Evolutionary conservation across 2,113 vertebrate species (phyloP).

Genomic region (Gadus chalcogrammus): DNA sequence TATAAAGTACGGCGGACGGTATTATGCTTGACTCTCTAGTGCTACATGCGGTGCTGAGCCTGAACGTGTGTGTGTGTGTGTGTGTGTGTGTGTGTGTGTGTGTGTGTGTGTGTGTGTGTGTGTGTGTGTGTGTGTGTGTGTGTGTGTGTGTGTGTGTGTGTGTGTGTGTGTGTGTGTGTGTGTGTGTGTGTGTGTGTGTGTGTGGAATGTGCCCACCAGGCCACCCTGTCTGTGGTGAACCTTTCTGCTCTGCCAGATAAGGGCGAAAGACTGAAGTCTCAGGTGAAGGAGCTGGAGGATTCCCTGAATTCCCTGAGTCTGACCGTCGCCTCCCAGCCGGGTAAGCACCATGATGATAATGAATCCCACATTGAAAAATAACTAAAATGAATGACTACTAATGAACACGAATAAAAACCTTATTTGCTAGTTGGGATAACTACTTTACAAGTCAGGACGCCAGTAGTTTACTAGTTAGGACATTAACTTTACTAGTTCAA

Average conservation of each 20-base stretch:
- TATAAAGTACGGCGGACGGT: no score
- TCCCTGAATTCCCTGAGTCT: constrained; percentile 60
- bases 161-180: neutral
- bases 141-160: constrained; percentile 9
- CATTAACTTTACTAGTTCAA: no score
- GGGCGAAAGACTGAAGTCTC: constrained; percentile 54
- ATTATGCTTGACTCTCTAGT: no score
- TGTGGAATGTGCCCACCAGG: neutral
- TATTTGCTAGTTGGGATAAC: no score
- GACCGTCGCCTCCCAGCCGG: constrained; percentile 37
- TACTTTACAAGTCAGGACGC: no score
- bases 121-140: neutral
- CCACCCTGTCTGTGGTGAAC: constrained; percentile 47
- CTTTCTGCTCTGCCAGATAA: constrained; percentile 59
- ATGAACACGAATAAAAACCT: neutral
- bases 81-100: constrained; percentile 10
- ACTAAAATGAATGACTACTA: neutral
- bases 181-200: constrained; percentile 6
- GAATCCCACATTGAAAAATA: neutral
- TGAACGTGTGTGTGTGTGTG: no score
- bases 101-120: neutral
- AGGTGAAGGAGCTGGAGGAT: constrained; percentile 62
- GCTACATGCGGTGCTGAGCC: no score
- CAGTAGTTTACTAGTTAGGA: no score
- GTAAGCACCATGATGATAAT: constrained; percentile 25